Percentiles rank a stretch among this genome's conserved stretches.
Conservation (phyloP, 2,797 vertebrate species). For the Galaxias olidus region DNA sequence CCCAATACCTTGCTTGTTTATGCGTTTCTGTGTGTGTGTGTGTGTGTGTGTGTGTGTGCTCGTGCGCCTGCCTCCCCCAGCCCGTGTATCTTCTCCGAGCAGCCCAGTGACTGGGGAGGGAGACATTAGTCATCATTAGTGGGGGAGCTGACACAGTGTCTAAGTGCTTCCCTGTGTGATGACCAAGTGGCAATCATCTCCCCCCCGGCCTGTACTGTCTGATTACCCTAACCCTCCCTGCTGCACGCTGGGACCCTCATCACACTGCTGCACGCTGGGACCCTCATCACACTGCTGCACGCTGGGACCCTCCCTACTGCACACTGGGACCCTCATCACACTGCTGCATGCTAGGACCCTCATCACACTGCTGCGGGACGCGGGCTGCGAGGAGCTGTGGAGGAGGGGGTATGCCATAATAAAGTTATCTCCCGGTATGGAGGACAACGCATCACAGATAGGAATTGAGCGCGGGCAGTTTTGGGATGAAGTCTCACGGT, state of each 20-base stretch:
- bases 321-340: conserved; percentile 79
- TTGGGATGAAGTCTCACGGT: no score
- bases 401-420: no score
- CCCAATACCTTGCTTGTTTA: no score
- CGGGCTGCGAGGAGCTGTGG: conserved; percentile 9
- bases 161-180: conserved; percentile 87
- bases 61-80: no score
- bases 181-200: conserved; percentile 88
- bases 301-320: conserved; percentile 65
- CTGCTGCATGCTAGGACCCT: conserved; percentile 76
- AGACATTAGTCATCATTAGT: conserved; percentile 97
- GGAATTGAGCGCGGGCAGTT: not conserved
- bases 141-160: conserved; percentile 84
- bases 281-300: conserved; percentile 75
- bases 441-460: conserved; percentile 24
- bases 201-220: conserved; percentile 83
- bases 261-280: conserved; percentile 66
- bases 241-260: conserved; percentile 79
- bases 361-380: conserved; percentile 71
- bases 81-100: no score
- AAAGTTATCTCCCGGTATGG: no score
- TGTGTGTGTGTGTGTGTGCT: no score
- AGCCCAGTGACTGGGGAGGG: conserved; percentile 43
- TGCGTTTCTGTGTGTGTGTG: no score
- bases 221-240: conserved; percentile 74